Base-by-base conservation (phyloP, 2,888 invertebrate genomes). In the Orthonevra nobilis region DNA sequence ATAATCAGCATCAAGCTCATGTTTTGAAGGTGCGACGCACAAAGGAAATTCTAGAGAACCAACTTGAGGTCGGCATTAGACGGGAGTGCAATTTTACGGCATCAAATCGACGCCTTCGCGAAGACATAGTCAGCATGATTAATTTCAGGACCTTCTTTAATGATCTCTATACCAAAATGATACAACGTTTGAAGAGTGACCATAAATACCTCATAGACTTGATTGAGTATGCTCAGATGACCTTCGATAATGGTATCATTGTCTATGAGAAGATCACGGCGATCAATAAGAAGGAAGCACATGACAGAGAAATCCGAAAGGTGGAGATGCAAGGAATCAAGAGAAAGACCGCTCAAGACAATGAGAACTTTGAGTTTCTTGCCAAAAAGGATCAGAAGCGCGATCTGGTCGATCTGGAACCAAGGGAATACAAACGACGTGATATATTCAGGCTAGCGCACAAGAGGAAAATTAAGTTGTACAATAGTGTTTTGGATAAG, bases 141-240 rank as follows among this genome's bases (percentile, higher is more conserved):
- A 84, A 86, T 40, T 85, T 87, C 58, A 84, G 89, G 2, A 81
- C 84, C 0, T 83, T 84, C 38, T 89, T 89, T 54, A 88, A 89
- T 46, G 84, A 86, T 3, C 83, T 85, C 1, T 89, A 88, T 81
- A 83, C 85, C 2, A 86, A 86, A 52, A 84, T 87, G 84, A 86
- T 89, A 4, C 85, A 84, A 14, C 85, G 85, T 4, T 70, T 89
- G 9, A 87, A 85, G 36, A 85, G 86, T 48, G 88, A 89, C 58
- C 86, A 87, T 42, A 88, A 87, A 75, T 88, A 88, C 72, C 83
- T 89, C 0, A 84, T 86, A 3, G 88, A 88, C 61, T 79, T 89
- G 12, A 86, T 88, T 12, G 88, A 88, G 54, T 85, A 87, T 10
- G 87, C 88, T 0, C 64, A 87, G 32, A 83, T 84, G 28, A 87